Evolutionary conservation across 1,140 invertebrate species (phyloP), one percentile per base, ranked within the genome.

Genomic region (Halyomorpha halys): DNA sequence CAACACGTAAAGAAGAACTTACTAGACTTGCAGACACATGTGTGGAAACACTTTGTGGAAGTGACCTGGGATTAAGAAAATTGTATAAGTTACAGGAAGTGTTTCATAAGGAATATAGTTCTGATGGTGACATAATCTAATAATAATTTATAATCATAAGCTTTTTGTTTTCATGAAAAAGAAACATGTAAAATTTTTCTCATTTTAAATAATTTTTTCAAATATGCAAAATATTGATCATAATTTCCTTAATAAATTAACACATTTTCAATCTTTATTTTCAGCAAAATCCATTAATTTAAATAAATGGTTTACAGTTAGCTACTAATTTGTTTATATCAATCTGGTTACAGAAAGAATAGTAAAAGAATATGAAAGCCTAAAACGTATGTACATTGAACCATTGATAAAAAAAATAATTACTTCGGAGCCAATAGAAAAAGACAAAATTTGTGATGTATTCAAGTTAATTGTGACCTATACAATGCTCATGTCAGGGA

Each of bases 1-100:
- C 5, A 49, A 49, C 47, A 18, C 47, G 47, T 19, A 49, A 49
- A 49, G n/a, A 49, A 49, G 47, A 49, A 49, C 47, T 49, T 18
- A 49, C n/a, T 5, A 21, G 14, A 49, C 47, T 49, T 19, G n/a
- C 47, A 4, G 47, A 49, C 14, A 21, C 47, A 8, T 49, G 47
- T 49, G 47, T 49, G n/a, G 47, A 3, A 19, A 18, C 5, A 21
- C 47, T 49, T 9, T 49, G 47, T 21, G 21, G n/a, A 2, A 21
- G n/a, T 19, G 47, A 49, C 47, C 6, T 18, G 14, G n/a, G n/a
- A 11, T n/a, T 49, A 49, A 5, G 21, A 14, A 49, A 49, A 49
- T n/a, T 49, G 14, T 49, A 19, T 19, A 19, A 39, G 11, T 13
- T 39, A 13, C 34, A 39, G 13, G 34, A 39, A 39, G 34, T 39